Evolutionary conservation across 2,888 invertebrate genomes (phyloP).

Genomic region (Gerris lacustris): DNA sequence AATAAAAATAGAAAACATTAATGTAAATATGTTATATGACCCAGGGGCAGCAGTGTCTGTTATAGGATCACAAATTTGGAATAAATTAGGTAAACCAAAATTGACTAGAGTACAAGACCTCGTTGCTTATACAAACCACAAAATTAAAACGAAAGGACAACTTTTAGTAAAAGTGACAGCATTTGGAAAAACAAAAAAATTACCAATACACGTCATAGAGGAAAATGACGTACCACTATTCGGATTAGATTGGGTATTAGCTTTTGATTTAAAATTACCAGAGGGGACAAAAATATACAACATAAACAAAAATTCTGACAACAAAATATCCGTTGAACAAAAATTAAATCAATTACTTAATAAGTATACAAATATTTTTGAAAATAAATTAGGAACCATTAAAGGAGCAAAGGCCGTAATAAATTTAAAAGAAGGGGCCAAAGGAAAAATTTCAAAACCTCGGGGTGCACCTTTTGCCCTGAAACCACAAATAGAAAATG

Average conservation of each 20-base stretch:
- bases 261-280: constrained; percentile 5
- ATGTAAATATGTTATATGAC: too few relatives aligned
- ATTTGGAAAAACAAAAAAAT: not conserved
- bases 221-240: not conserved
- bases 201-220: not conserved
- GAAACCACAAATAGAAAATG: constrained; percentile 9
- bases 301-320: not conserved
- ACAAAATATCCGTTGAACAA: not conserved
- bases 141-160: not conserved
- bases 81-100: too few relatives aligned
- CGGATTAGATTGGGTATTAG: constrained; percentile 11
- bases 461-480: constrained; percentile 13
- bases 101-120: not conserved
- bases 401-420: not conserved
- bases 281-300: constrained; percentile 4
- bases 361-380: not conserved
- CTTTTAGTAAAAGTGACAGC: not conserved
- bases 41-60: too few relatives aligned
- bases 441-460: constrained; percentile 4
- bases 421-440: constrained; percentile 3
- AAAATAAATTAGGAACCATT: not conserved
- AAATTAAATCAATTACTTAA: not conserved
- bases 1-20: too few relatives aligned
- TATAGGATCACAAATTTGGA: too few relatives aligned
- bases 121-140: not conserved